Percentiles rank a stretch among this genome's conserved stretches.
Evolutionary conservation across 30 jellyfish, hydroid and myxozoan genomes (phyloP).

Genomic region (Hydractinia echinata): DNA sequence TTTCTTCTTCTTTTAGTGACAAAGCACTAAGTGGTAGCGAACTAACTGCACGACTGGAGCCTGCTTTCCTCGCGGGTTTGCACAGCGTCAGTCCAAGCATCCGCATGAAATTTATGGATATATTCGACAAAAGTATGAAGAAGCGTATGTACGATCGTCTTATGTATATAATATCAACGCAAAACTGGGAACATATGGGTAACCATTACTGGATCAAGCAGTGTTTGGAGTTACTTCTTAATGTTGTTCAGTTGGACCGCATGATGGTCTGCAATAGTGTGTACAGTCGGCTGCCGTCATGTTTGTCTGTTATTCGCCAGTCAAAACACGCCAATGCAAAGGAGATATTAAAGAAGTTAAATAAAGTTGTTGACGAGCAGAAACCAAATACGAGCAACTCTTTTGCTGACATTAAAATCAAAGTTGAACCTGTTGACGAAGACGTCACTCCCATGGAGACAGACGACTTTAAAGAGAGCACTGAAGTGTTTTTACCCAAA

Average conservation of each 20-base stretch:
- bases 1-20: conserved; percentile 42
- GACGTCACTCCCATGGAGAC: conserved; percentile 18
- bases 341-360: neutral
- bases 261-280: conserved; percentile 70
- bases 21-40: conserved; percentile 86
- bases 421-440: conserved; percentile 6
- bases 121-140: conserved; percentile 69
- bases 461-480: conserved; percentile 6
- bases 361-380: neutral
- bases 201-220: conserved; percentile 95
- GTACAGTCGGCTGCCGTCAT: conserved; percentile 74
- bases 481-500: conserved; percentile 18
- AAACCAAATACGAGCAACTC: neutral
- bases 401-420: neutral
- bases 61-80: conserved; percentile 90
- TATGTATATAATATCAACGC: conserved; percentile 74
- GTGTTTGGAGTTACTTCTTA: conserved; percentile 77
- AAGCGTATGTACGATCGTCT: conserved; percentile 69
- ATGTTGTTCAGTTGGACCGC: conserved; percentile 53
- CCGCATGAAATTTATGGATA: conserved; percentile 83
- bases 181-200: conserved; percentile 99
- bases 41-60: conserved; percentile 85
- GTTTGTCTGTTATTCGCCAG: conserved; percentile 56
- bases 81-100: conserved; percentile 85
- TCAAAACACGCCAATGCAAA: conserved; percentile 56